These are phyloP conservation scores for Dinocampus coccinellae DNA, from an alignment of 2,888 invertebrate species.

Conservation along the genomic window DNA sequence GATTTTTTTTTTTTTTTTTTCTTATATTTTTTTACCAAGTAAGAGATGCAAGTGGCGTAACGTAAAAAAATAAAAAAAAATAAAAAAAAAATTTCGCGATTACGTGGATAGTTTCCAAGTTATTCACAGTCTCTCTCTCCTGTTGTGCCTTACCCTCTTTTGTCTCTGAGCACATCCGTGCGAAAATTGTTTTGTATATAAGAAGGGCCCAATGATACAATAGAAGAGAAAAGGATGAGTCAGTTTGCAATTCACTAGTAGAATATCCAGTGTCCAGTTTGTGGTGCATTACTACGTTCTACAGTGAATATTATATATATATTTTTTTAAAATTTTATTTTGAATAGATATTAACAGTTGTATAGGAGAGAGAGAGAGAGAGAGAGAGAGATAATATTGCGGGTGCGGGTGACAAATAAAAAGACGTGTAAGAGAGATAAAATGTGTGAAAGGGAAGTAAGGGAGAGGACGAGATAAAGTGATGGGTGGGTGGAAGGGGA, in stretches of 20 bases:
- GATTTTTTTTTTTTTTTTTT: too few relatives aligned
- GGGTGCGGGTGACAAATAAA: conserved; percentile 35
- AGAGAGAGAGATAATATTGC: conserved; percentile 1
- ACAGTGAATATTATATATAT: neutral
- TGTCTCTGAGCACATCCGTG: neutral
- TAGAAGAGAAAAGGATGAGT: conserved; percentile 17
- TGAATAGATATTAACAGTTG: neutral
- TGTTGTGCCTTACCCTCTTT: neutral
- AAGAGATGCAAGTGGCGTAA: neutral
- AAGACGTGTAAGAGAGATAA: conserved; percentile 31
- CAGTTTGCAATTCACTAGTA: conserved; percentile 57
- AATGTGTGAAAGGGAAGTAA: conserved; percentile 24
- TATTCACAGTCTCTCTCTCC: too few relatives aligned
- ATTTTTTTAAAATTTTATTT: neutral
- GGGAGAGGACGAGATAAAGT: conserved; percentile 21
- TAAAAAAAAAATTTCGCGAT: too few relatives aligned
- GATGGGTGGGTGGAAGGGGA: conserved; percentile 16
- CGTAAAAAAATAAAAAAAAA: neutral
- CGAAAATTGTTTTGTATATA: neutral
- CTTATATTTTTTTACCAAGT: neutral
- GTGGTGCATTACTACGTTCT: conserved; percentile 55
- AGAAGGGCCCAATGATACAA: neutral
- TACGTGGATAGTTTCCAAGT: conserved; percentile 1
- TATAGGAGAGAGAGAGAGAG: too few relatives aligned
- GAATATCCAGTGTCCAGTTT: conserved; percentile 59